phyloP scores from a whole-genome alignment of 2,888 invertebrate species.

The Lutraria lutraria region DNA sequence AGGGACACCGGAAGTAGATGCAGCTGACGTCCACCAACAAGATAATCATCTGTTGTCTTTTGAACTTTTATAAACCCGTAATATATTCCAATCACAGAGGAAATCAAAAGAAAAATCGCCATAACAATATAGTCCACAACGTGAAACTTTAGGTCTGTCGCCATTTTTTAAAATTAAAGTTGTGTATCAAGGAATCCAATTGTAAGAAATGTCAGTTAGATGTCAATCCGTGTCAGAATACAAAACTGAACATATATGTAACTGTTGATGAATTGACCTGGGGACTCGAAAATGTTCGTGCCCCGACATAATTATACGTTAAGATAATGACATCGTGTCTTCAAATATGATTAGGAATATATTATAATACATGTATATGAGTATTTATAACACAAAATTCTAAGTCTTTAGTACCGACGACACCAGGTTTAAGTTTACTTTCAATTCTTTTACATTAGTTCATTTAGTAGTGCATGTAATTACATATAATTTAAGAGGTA shows the following conservation, averaged over 20 bases:
- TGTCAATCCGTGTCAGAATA: background rate
- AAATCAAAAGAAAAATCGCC: constrained; percentile 57
- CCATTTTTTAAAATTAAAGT: background rate
- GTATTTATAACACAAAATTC: too few species aligned
- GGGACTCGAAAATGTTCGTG: background rate
- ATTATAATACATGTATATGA: too few species aligned
- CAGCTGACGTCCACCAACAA: constrained; percentile 74
- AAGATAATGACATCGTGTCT: background rate
- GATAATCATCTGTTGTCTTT: constrained; percentile 71
- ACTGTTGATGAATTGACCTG: background rate
- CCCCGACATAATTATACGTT: background rate
- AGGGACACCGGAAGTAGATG: constrained; percentile 74
- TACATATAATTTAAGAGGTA: too few species aligned
- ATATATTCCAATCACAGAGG: constrained; percentile 67
- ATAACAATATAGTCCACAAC: constrained; percentile 64
- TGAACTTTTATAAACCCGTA: constrained; percentile 64
- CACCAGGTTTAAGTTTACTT: too few species aligned
- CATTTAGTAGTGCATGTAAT: too few species aligned
- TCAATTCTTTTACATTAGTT: too few species aligned
- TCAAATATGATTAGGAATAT: too few species aligned
- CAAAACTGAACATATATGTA: background rate
- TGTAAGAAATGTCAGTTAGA: too few species aligned
- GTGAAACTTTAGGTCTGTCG: constrained; percentile 41
- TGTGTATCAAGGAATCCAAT: background rate
- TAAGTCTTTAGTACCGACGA: too few species aligned